Evolutionary conservation across 2,888 invertebrate species (phyloP).

Genomic region (Pseudococcus jackbeardsleyi): DNA sequence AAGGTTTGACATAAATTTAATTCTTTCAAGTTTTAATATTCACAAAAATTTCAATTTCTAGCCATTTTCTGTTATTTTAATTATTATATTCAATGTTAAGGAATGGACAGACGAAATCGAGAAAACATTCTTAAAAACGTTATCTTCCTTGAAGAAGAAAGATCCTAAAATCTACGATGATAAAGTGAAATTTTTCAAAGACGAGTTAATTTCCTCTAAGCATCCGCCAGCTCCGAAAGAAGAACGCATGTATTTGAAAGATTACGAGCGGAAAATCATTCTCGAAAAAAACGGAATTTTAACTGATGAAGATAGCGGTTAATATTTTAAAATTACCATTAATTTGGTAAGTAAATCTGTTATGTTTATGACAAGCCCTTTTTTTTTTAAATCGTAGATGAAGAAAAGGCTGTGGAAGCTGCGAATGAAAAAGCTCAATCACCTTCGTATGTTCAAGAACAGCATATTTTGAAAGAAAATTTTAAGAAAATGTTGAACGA

Average conservation of each 20-base stretch:
- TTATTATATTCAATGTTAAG: constrained; percentile 69
- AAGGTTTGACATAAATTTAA: constrained; percentile 69
- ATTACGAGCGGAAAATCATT: constrained; percentile 84
- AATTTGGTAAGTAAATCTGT: not conserved
- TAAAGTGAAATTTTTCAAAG: constrained; percentile 79
- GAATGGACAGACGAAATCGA: constrained; percentile 80
- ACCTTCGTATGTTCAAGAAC: constrained; percentile 78
- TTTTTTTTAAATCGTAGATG: constrained; percentile 52
- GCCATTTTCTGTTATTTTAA: not conserved
- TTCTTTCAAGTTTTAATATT: not conserved
- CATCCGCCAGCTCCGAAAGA: constrained; percentile 70
- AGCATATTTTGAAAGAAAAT: constrained; percentile 77
- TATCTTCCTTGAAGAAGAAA: constrained; percentile 87
- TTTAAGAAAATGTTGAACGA: constrained; percentile 74
- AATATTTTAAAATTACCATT: constrained; percentile 46
- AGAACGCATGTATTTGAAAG: constrained; percentile 79
- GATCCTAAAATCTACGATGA: constrained; percentile 92
- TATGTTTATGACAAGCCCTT: not conserved
- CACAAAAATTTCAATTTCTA: not conserved
- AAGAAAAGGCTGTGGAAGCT: constrained; percentile 67
- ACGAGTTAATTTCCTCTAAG: constrained; percentile 68
- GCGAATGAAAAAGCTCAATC: constrained; percentile 65
- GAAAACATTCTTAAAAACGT: constrained; percentile 87
- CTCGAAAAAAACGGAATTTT: constrained; percentile 77
- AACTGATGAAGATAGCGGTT: constrained; percentile 71